A percentile compares a stretch with the other conserved stretches of the same genome.
These are phyloP conservation scores for Clytia hemisphaerica DNA, from an alignment of 30 jellyfish, hydroid and myxozoan species.

Conservation along the genomic window DNA sequence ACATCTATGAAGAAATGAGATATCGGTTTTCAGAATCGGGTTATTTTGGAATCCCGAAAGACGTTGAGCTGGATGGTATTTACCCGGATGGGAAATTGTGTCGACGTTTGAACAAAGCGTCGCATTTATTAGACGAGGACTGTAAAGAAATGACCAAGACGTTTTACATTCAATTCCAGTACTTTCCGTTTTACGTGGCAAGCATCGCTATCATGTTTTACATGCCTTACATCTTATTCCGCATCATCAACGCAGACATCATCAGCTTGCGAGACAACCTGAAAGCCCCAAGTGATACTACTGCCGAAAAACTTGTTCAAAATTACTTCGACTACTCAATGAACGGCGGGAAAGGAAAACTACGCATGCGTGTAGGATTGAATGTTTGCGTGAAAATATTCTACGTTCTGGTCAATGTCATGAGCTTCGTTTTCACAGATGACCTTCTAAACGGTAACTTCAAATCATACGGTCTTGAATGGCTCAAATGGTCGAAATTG, in stretches of 20 bases:
- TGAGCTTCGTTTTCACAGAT: conserved; percentile 8
- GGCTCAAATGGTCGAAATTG: conserved; percentile 16
- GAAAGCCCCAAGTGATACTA: neutral
- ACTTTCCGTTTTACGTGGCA: conserved; percentile 29
- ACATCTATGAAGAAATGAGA: conserved; percentile 16
- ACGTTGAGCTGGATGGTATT: conserved; percentile 23
- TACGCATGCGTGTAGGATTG: neutral
- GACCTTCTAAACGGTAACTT: neutral
- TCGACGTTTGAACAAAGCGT: neutral
- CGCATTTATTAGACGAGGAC: neutral
- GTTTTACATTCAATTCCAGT: conserved; percentile 15
- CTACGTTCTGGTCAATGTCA: conserved; percentile 6
- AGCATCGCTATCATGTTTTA: conserved; percentile 7
- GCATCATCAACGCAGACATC: conserved; percentile 24
- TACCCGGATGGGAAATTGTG: conserved; percentile 6
- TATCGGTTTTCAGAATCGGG: conserved; percentile 20
- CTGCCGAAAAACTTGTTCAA: conserved; percentile 13
- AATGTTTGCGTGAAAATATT: conserved; percentile 9
- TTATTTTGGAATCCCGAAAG: conserved; percentile 22
- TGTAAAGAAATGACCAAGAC: conserved; percentile 20
- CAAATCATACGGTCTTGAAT: conserved; percentile 3
- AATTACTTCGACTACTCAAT: conserved; percentile 13
- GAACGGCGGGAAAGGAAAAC: conserved; percentile 26
- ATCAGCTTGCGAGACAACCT: neutral
- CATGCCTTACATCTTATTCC: conserved; percentile 25